Conservation (phyloP, 2,797 vertebrate genomes). For the Natrix natrix region DNA sequence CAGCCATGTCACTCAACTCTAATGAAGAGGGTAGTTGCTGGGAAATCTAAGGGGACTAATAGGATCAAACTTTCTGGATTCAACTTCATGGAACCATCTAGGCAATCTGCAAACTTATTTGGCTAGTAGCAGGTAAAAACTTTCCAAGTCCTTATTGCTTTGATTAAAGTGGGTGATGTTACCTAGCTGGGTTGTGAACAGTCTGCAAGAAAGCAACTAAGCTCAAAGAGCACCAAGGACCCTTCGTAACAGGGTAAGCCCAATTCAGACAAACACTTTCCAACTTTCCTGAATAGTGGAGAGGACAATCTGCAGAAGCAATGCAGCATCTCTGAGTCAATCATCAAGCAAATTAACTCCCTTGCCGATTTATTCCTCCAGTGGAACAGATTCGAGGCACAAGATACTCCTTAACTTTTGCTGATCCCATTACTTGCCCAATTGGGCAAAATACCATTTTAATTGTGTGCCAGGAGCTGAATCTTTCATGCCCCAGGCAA, state of each 20-base stretch:
- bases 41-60: background rate
- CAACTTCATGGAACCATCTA: background rate
- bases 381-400: constrained; percentile 48
- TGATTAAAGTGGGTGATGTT: background rate
- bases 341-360: constrained; percentile 31
- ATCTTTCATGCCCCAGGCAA: constrained; percentile 62
- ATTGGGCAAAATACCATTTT: constrained; percentile 67
- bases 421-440: constrained; percentile 70
- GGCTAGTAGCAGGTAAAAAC: background rate
- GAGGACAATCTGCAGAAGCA: background rate
- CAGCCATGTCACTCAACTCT: background rate
- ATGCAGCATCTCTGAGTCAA: background rate
- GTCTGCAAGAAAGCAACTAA: background rate
- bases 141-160: background rate
- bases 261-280: background rate
- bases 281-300: background rate
- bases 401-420: constrained; percentile 65
- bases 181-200: background rate
- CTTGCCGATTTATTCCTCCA: constrained; percentile 38
- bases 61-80: background rate
- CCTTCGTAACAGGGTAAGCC: background rate
- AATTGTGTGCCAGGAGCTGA: constrained; percentile 63
- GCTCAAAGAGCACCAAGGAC: background rate
- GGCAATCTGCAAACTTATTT: background rate
- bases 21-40: background rate